These are phyloP conservation scores for Simalia tracyae DNA, from an alignment of 2,797 vertebrate genomes.

Conservation along the genomic window DNA sequence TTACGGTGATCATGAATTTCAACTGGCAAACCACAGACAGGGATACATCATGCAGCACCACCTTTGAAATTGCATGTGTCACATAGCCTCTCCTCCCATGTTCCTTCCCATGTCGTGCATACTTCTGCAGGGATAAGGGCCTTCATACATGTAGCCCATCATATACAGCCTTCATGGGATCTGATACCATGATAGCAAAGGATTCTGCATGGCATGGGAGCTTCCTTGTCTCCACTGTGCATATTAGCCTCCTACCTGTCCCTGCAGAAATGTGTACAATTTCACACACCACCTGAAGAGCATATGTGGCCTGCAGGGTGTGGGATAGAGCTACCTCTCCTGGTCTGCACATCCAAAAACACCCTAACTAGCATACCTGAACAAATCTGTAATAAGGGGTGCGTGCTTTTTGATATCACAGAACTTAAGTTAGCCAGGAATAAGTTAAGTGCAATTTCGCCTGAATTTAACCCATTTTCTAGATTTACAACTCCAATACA, in stretches of 20 bases:
- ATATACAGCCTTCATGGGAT: background rate
- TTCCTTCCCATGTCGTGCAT: background rate
- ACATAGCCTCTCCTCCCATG: background rate
- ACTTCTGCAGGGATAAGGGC: background rate
- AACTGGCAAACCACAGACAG: background rate
- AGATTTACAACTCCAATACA: background rate
- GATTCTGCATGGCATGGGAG: background rate
- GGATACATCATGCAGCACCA: background rate
- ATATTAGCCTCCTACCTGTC: background rate
- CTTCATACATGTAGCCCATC: background rate
- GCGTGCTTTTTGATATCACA: too few relatives aligned
- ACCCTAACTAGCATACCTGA: background rate
- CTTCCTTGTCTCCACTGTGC: background rate
- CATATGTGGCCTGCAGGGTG: too few relatives aligned
- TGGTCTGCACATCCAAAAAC: too few relatives aligned
- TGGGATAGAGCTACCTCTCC: too few relatives aligned
- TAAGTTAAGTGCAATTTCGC: background rate
- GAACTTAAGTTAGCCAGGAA: too few relatives aligned
- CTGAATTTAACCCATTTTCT: background rate
- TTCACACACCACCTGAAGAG: background rate
- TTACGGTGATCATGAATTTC: background rate
- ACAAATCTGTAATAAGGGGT: background rate
- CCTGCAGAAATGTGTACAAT: background rate
- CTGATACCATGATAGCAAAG: background rate
- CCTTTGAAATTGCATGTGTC: background rate